Evolutionary conservation across 2,113 vertebrate species (phyloP), one percentile per base, ranked within the genome.

Genomic region (Piprites chloris): DNA sequence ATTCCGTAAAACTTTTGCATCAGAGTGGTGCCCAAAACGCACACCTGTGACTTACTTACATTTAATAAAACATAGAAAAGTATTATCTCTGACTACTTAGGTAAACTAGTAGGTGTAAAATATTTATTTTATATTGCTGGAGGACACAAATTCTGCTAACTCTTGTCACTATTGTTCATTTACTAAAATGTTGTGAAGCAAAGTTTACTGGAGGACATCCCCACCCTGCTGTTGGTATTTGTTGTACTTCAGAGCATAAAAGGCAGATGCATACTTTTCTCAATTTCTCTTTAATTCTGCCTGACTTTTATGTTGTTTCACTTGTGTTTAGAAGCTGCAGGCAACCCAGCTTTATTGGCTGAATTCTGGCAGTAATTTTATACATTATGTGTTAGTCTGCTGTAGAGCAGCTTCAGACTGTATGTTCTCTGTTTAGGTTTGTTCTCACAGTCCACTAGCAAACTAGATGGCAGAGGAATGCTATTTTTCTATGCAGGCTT

Each of bases 11-110:
- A 32, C 3, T 46, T 90, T 52, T 42, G 35, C 28, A 33, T 22
- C 28, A 47, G 19, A 13, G 9, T 47, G 3, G 6, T 62, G 42
- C 16, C 35, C 53, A 44, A 87, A 94, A 19, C 13, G 6, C 22
- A 63, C 13, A 44, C 0, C 0, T 12, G 9, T 75, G 35, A 58
- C 28, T 72, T 9, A 39, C 8, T 56, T 76, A 27, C 7, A 18
- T 11, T 59, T 71, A 67, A 23, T 62, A 12, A 9, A 69, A 73
- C 3, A 6, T 20, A 56, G 19, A 68, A 75, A 50, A 87, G 37
- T n/a, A 23, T 17, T 21, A 39, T 30, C 9, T 44, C 14, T 72
- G 23, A 39, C 9, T 79, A 9, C n/a, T n/a, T 55, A 32, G 15
- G 23, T 30, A 56, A 27, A 27, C n/a, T 53, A 71, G 17, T 44